These are phyloP conservation scores for Pachycephus smyrnensis DNA, from an alignment of 2,888 invertebrate genomes.

Conservation along the genomic window DNA sequence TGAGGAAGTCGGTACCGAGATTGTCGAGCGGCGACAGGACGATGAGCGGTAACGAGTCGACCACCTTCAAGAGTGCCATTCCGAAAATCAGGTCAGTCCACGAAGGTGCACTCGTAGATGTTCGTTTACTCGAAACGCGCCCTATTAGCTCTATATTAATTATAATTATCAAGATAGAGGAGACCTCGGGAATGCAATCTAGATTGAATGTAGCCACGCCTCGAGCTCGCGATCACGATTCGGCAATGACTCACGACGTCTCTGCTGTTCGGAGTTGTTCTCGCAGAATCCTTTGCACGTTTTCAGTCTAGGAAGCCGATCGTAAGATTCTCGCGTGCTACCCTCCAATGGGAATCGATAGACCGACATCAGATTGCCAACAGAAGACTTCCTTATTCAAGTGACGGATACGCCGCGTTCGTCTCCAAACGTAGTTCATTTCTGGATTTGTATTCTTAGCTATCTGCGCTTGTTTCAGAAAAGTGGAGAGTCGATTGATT, in stretches of 20 bases:
- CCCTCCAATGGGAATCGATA: neutral
- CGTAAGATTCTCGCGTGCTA: neutral
- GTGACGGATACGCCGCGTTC: neutral
- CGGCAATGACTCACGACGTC: neutral
- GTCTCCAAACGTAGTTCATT: neutral
- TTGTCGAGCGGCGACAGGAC: neutral
- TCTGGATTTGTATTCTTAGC: neutral
- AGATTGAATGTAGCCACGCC: neutral
- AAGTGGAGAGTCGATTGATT: neutral
- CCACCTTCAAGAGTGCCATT: conserved; percentile 46
- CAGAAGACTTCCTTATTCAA: neutral
- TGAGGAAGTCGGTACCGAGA: neutral
- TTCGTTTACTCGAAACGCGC: neutral
- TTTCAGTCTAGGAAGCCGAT: neutral
- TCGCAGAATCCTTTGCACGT: neutral
- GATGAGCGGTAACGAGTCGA: conserved; percentile 36
- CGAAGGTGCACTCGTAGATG: neutral
- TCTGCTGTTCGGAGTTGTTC: neutral
- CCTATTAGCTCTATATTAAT: neutral
- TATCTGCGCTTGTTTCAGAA: neutral
- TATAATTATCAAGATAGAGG: neutral
- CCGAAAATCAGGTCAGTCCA: conserved; percentile 55
- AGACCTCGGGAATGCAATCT: neutral
- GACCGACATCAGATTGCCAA: neutral
- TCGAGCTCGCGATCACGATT: neutral